Conservation (phyloP, 2,797 vertebrate genomes). For the Microchirus variegatus region DNA sequence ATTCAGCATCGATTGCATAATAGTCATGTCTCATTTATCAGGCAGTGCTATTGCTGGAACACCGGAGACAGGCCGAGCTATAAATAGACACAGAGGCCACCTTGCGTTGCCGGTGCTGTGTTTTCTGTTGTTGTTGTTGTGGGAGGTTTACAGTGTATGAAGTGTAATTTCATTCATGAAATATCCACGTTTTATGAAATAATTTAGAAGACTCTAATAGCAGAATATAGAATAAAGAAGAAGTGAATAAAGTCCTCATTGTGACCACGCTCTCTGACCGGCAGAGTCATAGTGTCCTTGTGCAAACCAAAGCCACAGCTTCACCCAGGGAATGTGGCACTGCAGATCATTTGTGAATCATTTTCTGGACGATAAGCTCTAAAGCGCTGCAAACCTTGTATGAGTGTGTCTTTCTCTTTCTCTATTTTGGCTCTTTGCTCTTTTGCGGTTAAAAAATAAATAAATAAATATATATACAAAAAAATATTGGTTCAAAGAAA, state of each 20-base stretch:
- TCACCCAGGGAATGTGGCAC: too few relatives aligned
- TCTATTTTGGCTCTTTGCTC: background rate
- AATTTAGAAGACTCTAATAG: background rate
- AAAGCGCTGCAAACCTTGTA: background rate
- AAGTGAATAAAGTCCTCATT: too few relatives aligned
- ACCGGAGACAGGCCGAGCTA: slow-evolving; percentile 53
- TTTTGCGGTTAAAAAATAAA: background rate
- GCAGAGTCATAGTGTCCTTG: slow-evolving; percentile 7
- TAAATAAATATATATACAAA: too few relatives aligned
- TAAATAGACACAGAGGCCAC: slow-evolving; percentile 59
- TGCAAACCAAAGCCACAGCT: slow-evolving; percentile 8
- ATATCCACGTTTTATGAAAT: background rate
- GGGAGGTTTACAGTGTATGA: background rate
- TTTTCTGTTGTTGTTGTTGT: slow-evolving; percentile 50
- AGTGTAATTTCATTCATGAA: background rate
- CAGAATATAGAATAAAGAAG: too few relatives aligned
- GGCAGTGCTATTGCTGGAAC: slow-evolving; percentile 55
- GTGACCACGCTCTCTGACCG: background rate
- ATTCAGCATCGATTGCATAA: slow-evolving; percentile 73
- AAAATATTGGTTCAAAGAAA: background rate
- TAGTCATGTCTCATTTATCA: slow-evolving; percentile 68
- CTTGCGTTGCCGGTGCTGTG: slow-evolving; percentile 30
- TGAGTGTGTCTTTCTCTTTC: background rate
- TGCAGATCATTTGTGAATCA: background rate
- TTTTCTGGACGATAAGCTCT: background rate